phyloP scores from a whole-genome alignment of 35 echinoderm and acorn worm species.

The Diadema setosum region DNA sequence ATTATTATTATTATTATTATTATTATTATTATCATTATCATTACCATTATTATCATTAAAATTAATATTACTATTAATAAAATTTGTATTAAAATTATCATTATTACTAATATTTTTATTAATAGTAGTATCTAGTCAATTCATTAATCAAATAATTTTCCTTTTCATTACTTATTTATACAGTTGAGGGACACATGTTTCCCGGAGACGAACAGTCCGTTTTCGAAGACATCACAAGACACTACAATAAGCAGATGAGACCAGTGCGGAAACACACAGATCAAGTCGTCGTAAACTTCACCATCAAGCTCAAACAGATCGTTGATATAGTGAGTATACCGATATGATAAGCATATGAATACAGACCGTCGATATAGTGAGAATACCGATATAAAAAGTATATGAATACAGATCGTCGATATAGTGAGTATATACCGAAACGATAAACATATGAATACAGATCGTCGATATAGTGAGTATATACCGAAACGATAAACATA shows the following conservation, averaged over 20 bases:
- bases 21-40: neutral
- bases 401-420: no score
- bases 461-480: no score
- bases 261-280: slow-evolving; percentile 17
- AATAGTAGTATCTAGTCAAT: neutral
- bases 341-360: no score
- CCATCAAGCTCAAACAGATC: slow-evolving; percentile 53
- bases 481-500: no score
- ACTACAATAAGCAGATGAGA: slow-evolving; percentile 2
- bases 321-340: slow-evolving; percentile 51
- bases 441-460: no score
- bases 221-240: slow-evolving; percentile 18
- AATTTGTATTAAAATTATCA: neutral
- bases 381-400: no score
- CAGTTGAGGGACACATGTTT: slow-evolving; percentile 12
- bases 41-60: neutral
- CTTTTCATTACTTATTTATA: neutral
- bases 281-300: slow-evolving; percentile 36
- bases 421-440: no score
- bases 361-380: no score
- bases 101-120: neutral
- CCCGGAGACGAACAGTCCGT: slow-evolving; percentile 40
- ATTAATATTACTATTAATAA: neutral
- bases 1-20: neutral
- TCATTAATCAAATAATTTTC: neutral